Evolutionary conservation across 2,888 invertebrate genomes (phyloP).

Genomic region (Drosophila cognata): DNA sequence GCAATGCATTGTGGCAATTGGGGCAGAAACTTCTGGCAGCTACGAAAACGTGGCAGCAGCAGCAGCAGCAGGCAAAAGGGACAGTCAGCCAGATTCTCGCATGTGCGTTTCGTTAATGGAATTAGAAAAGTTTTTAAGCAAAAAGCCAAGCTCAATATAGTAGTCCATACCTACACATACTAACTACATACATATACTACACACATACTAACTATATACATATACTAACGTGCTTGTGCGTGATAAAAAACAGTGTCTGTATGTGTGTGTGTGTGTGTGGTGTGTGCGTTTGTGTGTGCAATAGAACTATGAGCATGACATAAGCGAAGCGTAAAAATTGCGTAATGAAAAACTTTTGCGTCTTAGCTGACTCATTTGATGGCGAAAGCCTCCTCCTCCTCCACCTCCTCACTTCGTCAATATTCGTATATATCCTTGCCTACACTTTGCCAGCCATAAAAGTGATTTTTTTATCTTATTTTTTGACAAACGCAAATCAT

Average conservation of each 20-base stretch:
- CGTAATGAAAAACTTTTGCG: conserved; percentile 76
- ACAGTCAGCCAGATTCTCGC: conserved; percentile 48
- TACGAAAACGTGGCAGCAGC: conserved; percentile 49
- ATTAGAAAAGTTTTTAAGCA: conserved; percentile 82
- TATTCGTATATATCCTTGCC: conserved; percentile 5
- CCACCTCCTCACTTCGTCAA: conserved; percentile 13
- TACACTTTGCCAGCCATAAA: conserved; percentile 23
- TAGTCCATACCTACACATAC: conserved; percentile 18
- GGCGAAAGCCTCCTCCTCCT: conserved; percentile 9
- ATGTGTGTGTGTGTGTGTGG: conserved; percentile 1
- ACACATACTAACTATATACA: conserved; percentile 13
- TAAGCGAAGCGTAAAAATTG: conserved; percentile 66
- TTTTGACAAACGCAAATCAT: conserved; percentile 56
- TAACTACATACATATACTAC: conserved; percentile 5
- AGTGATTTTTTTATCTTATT: conserved; percentile 19
- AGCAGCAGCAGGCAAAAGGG: conserved; percentile 28
- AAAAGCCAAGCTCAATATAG: conserved; percentile 64
- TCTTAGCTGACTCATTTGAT: conserved; percentile 46
- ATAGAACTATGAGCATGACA: conserved; percentile 60
- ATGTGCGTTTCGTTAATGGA: conserved; percentile 82
- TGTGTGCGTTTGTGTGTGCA: conserved; percentile 32
- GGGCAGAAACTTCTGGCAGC: conserved; percentile 50
- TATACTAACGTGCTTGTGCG: conserved; percentile 6
- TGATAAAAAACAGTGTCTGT: conserved; percentile 55
- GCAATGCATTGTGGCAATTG: conserved; percentile 57